Percentiles rank a stretch among this genome's conserved stretches.
phyloP scores from a whole-genome alignment of 1,140 invertebrate genomes.

The Matsumurasca onukii region DNA sequence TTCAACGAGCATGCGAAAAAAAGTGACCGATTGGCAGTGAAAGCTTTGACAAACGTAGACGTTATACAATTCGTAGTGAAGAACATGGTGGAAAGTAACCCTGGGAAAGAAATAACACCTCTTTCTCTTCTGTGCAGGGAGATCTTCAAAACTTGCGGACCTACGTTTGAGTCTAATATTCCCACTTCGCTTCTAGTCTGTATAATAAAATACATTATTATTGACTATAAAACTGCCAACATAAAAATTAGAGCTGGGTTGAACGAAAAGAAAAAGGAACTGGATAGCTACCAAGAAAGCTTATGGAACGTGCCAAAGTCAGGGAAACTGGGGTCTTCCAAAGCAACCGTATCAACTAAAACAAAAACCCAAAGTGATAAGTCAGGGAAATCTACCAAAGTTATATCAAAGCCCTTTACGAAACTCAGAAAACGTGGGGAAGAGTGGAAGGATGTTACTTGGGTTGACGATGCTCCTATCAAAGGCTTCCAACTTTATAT shows the following conservation, averaged over 20 bases:
- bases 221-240: not conserved
- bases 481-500: conserved; percentile 56
- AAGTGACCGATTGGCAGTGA: conserved; percentile 51
- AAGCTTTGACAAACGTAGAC: conserved; percentile 52
- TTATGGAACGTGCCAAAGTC: not conserved
- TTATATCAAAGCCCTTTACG: conserved; percentile 52
- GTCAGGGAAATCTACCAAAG: conserved; percentile 33
- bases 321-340: not conserved
- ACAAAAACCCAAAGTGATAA: not conserved
- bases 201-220: conserved; percentile 16
- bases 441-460: conserved; percentile 55
- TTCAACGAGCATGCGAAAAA: conserved; percentile 46
- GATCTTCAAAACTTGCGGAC: not conserved
- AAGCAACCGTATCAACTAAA: conserved; percentile 1
- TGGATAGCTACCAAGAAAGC: not conserved
- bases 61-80: conserved; percentile 41
- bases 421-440: conserved; percentile 52
- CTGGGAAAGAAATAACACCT: not conserved
- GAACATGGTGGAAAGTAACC: not conserved
- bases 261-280: not conserved
- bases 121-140: not conserved
- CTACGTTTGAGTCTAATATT: not conserved
- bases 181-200: not conserved
- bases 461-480: conserved; percentile 53
- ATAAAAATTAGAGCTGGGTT: not conserved